Evolutionary conservation across 2,888 invertebrate species (phyloP), one percentile per base, ranked within the genome.

Genomic region (Agonum fuliginosum): DNA sequence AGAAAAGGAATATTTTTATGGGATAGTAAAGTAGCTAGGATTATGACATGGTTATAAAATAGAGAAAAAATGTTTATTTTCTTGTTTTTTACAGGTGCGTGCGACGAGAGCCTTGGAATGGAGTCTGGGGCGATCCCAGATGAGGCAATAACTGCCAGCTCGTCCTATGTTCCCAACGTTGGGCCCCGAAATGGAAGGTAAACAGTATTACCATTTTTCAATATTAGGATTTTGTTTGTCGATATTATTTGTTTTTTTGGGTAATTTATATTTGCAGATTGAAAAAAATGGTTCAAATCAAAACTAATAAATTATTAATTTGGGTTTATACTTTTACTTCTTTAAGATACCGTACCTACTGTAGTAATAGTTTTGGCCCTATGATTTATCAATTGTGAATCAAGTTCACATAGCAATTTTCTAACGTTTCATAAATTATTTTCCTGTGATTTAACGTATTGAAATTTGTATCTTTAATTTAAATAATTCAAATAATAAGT

Each of bases 181-280:
- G 93, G 93, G 58, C 92, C 93, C 10, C 89, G 90, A 82, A 91
- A 91, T 83, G 93, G 92, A 83, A 91, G 94, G 93, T 93, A 86
- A 87, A 22, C 67, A 62, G 14, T 34, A 20, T 62, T 34, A 17
- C 20, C 0, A 37, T 37, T 37, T 37, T 37, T 37, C 37, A 37
- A 37, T 37, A 3, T 37, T 3, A 37, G 3, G 12, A 5, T 37
- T 34, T 34, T 37, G 37, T 37, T 37, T 37, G 37, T 37, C 37
- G 12, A 37, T n/a, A 37, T 37, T 37, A 3, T 10, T 37, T 37
- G 37, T 37, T 37, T 37, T 37, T 37, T 37, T 10, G 2, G 3
- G 37, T 37, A 12, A 37, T 37, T 37, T n/a, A n/a, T n/a, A 12
- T 37, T 37, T 37, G 10, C 37, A 37, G 10, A 37, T 10, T 37